Base-by-base conservation (phyloP, 1,140 invertebrate species). In the Drosophila bifasciata region DNA sequence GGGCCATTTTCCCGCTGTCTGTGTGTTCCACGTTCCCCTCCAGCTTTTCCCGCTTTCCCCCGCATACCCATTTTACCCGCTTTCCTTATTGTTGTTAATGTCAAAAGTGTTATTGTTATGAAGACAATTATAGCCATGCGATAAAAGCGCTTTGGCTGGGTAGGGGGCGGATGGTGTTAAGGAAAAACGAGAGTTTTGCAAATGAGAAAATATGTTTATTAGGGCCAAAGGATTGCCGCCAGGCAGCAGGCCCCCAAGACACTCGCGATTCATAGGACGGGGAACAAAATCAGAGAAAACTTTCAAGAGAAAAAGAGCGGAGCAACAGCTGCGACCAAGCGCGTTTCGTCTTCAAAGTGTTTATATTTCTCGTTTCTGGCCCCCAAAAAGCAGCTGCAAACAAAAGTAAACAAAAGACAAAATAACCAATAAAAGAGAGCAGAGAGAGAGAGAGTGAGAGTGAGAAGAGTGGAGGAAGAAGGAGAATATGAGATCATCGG, bases 81-180 rank as follows among this genome's bases (percentile, higher is more conserved):
- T 36, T 36, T 36, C 32, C 32, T 36, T 13, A 64, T 28, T 71
- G 79, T 76, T 86, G 80, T 69, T 85, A 85, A 85, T 85, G 80
- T 86, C 76, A 85, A 85, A 85, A 85, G 68, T 85, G 81, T 85
- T 85, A 85, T 85, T 85, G 81, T 85, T 85, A 85, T 85, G 81
- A 81, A 80, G 81, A 86, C 81, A 85, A 85, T 85, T 85, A 85
- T 81, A 70, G 81, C 41, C 73, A 64, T 41, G 81, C 81, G 81
- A 86, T 85, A 78, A 85, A 86, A 85, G 81, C 61, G 80, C 72
- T 84, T 84, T 75, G 61, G 73, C 25, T 15, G 36, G 3, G 25
- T 1, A 69, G 19, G 9, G n/a, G n/a, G 23, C 5, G 17, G 11
- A n/a, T n/a, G 16, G 32, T 39, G 45, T 6, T 6, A 11, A 5